Base-by-base conservation (phyloP, 2,113 vertebrate species). In the Typhlomys cinereus region DNA sequence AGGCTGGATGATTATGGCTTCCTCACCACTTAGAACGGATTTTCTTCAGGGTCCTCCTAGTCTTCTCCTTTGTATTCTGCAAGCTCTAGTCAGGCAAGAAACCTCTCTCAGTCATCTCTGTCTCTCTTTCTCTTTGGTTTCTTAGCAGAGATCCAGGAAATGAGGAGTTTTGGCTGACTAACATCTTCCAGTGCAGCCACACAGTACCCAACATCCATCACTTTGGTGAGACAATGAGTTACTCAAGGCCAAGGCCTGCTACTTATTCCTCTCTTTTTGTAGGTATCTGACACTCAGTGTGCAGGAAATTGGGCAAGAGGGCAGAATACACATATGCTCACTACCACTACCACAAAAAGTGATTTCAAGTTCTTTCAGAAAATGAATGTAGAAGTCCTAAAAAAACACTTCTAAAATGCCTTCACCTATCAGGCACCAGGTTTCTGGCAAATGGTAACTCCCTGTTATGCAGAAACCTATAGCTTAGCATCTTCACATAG, bases 221-320 rank as follows among this genome's bases (percentile, higher is more conserved):
- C 50, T 94, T 17, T 71, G 67, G 10, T 7, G 36, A 85, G 14
- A 74, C 62, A 59, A 76, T n/a, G 64, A 78, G 69, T 54, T 88
- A n/a, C 85, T 62, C 39, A 44, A 94, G 79, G 34, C 31, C 6
- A 25, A 3, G 31, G 46, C 48, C 76, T 90, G 3, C 54, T 70
- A 48, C 50, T 94, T 50, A 73, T 27, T 82, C 85, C 74, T 70
- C 83, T 87, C 46, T 78, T 27, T 80, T 82, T 89, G n/a, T 84
- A 29, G 69, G 75, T 75, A 83, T 70, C 75, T 44, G 21, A 41
- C 62, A 94, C 66, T 36, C 7, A 21, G 46, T 44, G 44, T 64
- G 71, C 67, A 81, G 85, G 74, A 93, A 94, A 90, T 39, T 25
- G n/a, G 76, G 48, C 23, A 73, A 74, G 50, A 52, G 41, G 71